Evolutionary conservation across 2,888 invertebrate genomes (phyloP), one percentile per base, ranked within the genome.

Genomic region (Epinotia nisella): DNA sequence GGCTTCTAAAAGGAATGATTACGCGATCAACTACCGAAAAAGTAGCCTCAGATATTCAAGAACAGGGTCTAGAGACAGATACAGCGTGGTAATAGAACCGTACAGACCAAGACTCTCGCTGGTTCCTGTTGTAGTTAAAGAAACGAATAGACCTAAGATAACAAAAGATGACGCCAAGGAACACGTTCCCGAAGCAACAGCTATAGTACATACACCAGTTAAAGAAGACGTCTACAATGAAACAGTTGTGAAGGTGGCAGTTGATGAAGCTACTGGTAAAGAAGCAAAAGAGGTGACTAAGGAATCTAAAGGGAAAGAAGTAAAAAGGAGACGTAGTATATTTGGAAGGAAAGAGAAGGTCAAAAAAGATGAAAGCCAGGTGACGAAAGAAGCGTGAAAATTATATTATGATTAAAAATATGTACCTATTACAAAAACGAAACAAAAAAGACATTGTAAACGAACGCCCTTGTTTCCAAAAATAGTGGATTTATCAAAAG

Each of bases 1-100:
- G 15, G 77, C 74, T 29, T 72, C 75, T 56, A 77, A 83, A 75
- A 77, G 79, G n/a, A 59, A 77, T 4, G 75, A 80, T 17, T 73
- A 73, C 24, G 10, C 24, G 3, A 62, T 59, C 29, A 49, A 58
- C 15, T 64, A 62, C 55, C 67, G 56, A 56, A 15, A 60, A 17
- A 45, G 56, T 13, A 35, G 41, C 15, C 11, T 41, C 21, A 15
- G 17, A 58, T 58, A 68, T 41, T 35, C 49, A 10, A 35, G 24
- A n/a, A 35, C 73, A 9, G 67, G 55, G 0, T 24, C 69, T n/a
- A 71, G 45, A 39, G 73, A 73, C 3, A 69, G 56, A 41, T 73
- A 58, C 29, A 73, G 59, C 39, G 59, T 73, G 19, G 69, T 73
- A 13, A 68, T 73, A 41, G 73, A 73, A 64, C 51, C 73, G 5